A percentile compares a stretch with the other conserved stretches of the same genome.
phyloP scores from a whole-genome alignment of 92 coral and sea anemone species.

The Epizoanthus scotinus region DNA sequence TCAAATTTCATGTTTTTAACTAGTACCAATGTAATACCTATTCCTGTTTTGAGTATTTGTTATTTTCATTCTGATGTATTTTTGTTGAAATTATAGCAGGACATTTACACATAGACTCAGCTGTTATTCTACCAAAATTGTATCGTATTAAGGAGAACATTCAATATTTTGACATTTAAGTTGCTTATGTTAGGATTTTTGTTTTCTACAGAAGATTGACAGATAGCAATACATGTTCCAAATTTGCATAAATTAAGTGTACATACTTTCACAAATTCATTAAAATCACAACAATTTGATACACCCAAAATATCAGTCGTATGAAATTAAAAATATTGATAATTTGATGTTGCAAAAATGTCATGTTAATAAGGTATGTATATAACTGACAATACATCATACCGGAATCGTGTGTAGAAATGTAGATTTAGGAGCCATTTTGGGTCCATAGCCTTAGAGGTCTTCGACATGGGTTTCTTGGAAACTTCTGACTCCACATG shows the following conservation, averaged over 20 bases:
- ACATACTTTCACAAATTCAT: no score
- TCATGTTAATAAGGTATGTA: no score
- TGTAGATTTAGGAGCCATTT: slow-evolving; percentile 50
- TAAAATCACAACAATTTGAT: no score
- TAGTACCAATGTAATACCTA: no score
- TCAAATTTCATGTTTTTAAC: neutral
- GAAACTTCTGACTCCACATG: slow-evolving; percentile 2
- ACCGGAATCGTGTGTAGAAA: slow-evolving; percentile 59
- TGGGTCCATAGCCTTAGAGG: slow-evolving; percentile 49
- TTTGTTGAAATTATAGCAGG: neutral
- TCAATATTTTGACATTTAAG: neutral
- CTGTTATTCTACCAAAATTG: neutral
- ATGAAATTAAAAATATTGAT: no score
- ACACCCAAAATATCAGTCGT: no score
- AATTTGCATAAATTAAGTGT: no score
- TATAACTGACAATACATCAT: no score
- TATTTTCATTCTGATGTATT: neutral
- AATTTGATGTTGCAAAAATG: no score
- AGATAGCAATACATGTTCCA: no score
- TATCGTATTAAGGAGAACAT: neutral
- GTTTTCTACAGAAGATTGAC: neutral
- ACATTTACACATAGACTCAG: neutral
- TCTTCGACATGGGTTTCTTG: slow-evolving; percentile 33
- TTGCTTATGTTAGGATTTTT: neutral
- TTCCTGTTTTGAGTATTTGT: neutral